Conservation (phyloP, 2,888 invertebrate species). For the Pantelozetes paolii region DNA sequence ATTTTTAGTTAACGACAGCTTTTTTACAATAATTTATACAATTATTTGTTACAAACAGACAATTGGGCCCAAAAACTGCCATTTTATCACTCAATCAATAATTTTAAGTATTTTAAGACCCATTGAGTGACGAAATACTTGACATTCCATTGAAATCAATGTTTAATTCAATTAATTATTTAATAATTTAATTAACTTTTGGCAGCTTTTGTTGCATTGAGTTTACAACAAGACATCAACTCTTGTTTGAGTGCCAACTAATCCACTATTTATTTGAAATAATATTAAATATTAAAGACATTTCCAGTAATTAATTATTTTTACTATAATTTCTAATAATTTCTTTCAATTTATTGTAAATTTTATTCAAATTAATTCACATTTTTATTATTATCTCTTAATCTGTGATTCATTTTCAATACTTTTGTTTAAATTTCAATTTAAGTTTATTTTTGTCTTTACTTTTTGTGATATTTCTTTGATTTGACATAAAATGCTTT, state of each 20-base stretch:
- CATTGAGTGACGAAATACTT: not conserved
- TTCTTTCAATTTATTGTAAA: not conserved
- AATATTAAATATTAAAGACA: not conserved
- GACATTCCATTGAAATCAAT: constrained; percentile 5
- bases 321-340: not conserved
- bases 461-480: constrained; percentile 17
- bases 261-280: not conserved
- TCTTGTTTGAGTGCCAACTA: constrained; percentile 30
- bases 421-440: not conserved
- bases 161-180: constrained; percentile 7
- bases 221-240: not conserved
- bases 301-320: too few species aligned
- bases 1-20: not conserved
- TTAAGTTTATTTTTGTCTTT: not conserved
- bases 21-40: constrained; percentile 31
- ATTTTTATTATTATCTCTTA: not conserved
- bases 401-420: constrained; percentile 24
- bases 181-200: not conserved
- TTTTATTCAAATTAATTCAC: not conserved
- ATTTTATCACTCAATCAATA: constrained; percentile 22
- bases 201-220: constrained; percentile 30
- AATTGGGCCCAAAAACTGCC: constrained; percentile 35
- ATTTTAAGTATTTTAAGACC: not conserved
- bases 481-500: not conserved
- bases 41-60: constrained; percentile 9